These are phyloP conservation scores for Ephialtes manifestator DNA, from an alignment of 2,888 invertebrate species.

Conservation along the genomic window DNA sequence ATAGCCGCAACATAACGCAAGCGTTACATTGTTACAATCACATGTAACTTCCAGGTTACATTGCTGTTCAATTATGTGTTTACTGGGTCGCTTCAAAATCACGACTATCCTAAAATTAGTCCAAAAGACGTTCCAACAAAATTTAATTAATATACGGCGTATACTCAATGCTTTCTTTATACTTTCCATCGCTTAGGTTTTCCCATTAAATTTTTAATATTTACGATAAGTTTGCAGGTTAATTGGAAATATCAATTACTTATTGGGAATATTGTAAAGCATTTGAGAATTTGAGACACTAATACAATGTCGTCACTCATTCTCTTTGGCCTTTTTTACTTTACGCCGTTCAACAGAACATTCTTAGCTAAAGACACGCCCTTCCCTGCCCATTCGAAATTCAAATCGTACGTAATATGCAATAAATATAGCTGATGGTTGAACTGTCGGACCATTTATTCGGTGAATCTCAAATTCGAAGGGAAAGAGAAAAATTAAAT, in stretches of 20 bases:
- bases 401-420: not conserved
- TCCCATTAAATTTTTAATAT: not conserved
- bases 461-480: not conserved
- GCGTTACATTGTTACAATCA: no score
- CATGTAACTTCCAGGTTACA: no score
- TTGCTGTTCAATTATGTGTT: no score
- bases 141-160: no score
- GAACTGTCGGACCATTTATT: slow-evolving; percentile 7
- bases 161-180: not conserved
- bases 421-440: not conserved
- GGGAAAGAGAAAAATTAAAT: not conserved
- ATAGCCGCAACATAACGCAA: no score
- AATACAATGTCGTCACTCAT: not conserved
- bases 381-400: not conserved
- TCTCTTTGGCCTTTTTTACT: not conserved
- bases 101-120: no score
- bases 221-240: not conserved
- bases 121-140: no score
- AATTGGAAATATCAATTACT: not conserved
- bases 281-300: not conserved
- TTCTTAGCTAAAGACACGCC: not conserved
- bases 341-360: not conserved
- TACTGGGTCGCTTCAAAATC: no score
- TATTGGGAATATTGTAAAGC: not conserved
- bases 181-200: not conserved